phyloP scores from a whole-genome alignment of 2,113 vertebrate genomes.

The Poecilia latipinna region DNA sequence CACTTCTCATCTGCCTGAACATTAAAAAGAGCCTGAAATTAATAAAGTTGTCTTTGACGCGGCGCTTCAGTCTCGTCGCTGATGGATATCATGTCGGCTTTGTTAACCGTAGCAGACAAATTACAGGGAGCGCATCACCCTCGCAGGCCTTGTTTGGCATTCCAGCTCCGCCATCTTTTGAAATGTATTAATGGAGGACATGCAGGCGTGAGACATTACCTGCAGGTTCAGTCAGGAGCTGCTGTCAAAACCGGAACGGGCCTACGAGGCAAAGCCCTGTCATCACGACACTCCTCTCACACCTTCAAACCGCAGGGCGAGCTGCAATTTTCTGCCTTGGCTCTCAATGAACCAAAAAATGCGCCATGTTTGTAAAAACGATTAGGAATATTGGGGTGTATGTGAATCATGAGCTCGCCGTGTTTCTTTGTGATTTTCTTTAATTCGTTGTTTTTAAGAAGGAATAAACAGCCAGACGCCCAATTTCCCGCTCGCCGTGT shows the following conservation, averaged over 20 bases:
- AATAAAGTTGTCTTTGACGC: conserved; percentile 32
- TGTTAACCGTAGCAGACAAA: conserved; percentile 64
- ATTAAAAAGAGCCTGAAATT: conserved; percentile 22
- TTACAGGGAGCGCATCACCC: conserved; percentile 40
- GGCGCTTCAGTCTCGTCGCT: conserved; percentile 1
- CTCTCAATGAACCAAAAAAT: conserved; percentile 33
- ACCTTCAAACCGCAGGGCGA: conserved; percentile 21
- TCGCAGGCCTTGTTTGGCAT: conserved; percentile 74
- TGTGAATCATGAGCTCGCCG: neutral
- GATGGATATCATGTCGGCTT: conserved; percentile 67
- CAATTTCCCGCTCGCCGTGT: neutral
- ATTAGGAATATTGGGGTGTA: conserved; percentile 14
- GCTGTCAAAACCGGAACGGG: conserved; percentile 31
- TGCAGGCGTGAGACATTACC: conserved; percentile 62
- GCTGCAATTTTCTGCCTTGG: conserved; percentile 28
- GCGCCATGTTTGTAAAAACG: conserved; percentile 28
- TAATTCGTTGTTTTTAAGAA: neutral
- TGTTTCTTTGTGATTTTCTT: neutral
- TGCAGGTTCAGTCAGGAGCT: conserved; percentile 68
- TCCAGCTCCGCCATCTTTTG: conserved; percentile 71
- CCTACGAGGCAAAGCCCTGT: conserved; percentile 45
- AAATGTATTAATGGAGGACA: conserved; percentile 69
- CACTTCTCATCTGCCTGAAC: neutral
- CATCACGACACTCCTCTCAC: conserved; percentile 27
- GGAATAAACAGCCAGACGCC: neutral